These are phyloP conservation scores for Myotis planiceps DNA, from an alignment of 2,797 vertebrate genomes.

Conservation along the genomic window DNA sequence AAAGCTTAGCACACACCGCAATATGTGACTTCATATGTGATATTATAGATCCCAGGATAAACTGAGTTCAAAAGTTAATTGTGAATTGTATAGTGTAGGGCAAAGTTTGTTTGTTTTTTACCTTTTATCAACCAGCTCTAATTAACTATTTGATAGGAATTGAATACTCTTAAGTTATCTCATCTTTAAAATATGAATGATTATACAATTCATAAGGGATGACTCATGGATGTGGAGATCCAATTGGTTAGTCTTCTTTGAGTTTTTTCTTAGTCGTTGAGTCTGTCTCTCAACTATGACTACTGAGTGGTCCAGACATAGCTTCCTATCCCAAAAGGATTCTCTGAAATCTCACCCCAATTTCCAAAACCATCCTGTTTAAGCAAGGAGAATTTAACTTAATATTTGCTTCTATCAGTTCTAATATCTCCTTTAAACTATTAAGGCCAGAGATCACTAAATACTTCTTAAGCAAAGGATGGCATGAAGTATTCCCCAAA, in stretches of 20 bases:
- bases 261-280: background rate
- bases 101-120: background rate
- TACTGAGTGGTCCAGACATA: background rate
- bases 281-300: background rate
- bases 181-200: background rate
- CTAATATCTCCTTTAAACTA: background rate
- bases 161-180: background rate
- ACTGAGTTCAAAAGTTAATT: background rate
- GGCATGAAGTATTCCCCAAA: background rate
- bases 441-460: background rate
- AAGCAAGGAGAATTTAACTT: conserved; percentile 18
- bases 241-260: background rate
- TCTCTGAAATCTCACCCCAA: conserved; percentile 33
- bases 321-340: background rate
- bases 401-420: conserved; percentile 41
- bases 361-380: conserved; percentile 17
- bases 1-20: background rate
- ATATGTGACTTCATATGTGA: background rate
- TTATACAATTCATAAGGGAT: background rate
- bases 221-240: background rate
- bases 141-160: background rate
- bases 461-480: conserved; percentile 18
- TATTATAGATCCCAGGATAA: background rate
- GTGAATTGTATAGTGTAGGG: background rate
- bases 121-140: background rate